phyloP scores from a whole-genome alignment of 2,797 vertebrate species.

The Takifugu rubripes region DNA sequence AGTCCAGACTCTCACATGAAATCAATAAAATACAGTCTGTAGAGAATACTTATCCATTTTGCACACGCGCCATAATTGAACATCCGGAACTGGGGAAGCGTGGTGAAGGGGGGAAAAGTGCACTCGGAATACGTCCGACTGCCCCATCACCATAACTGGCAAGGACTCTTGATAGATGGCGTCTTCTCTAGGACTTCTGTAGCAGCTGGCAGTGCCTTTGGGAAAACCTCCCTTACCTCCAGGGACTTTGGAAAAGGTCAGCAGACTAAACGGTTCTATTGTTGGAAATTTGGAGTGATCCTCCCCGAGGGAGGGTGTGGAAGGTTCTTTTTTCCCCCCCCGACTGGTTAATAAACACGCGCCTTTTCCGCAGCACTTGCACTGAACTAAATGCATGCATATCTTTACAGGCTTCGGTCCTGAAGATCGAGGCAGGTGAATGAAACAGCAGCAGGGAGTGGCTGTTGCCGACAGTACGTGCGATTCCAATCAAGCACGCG shows the following conservation, averaged over 20 bases:
- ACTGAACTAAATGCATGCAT: constrained; percentile 64
- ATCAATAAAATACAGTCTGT: constrained; percentile 59
- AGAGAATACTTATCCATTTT: constrained; percentile 53
- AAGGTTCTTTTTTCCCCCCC: constrained; percentile 7
- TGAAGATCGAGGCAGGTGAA: constrained; percentile 40
- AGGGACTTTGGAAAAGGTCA: constrained; percentile 18
- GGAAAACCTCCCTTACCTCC: constrained; percentile 9
- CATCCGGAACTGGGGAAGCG: constrained; percentile 2
- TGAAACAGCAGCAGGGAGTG: constrained; percentile 27
- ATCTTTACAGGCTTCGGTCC: constrained; percentile 58
- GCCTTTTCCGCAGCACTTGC: constrained; percentile 25
- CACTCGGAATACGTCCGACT: constrained; percentile 15
- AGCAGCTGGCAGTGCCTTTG: constrained; percentile 63
- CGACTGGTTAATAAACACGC: constrained; percentile 29
- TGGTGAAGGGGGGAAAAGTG: constrained; percentile 23
- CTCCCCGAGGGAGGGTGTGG: constrained; percentile 25
- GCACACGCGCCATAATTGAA: constrained; percentile 6
- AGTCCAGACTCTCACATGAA: constrained; percentile 30
- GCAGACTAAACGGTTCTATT: constrained; percentile 17
- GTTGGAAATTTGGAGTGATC: constrained; percentile 35
- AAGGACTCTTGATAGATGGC: constrained; percentile 10
- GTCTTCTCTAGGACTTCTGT: constrained; percentile 13
- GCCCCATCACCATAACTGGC: constrained; percentile 30
- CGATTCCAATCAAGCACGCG: background rate
- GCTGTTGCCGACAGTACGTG: constrained; percentile 27